A percentile compares a stretch with the other conserved stretches of the same genome.
Evolutionary conservation across 2,113 vertebrate species (phyloP).

Genomic region (Channa argus): DNA sequence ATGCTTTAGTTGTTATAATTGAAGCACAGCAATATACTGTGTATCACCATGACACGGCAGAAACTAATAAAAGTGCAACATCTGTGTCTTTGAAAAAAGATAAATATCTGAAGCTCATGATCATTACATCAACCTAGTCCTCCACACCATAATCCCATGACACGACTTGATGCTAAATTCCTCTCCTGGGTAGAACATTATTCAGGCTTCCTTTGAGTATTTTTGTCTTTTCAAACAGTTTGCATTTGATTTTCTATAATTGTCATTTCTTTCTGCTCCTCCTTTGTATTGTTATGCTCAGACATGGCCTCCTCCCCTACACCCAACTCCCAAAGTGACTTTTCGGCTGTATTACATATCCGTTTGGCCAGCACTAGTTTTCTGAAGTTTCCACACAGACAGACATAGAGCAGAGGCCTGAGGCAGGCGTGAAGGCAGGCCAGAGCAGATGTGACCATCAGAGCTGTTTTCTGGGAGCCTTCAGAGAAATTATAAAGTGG

Average conservation of each 20-base stretch:
- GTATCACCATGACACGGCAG: too few relatives aligned
- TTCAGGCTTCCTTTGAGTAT: background rate
- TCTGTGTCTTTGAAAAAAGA: too few relatives aligned
- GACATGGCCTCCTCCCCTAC: constrained; percentile 13
- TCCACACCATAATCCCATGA: constrained; percentile 10
- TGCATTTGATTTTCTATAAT: constrained; percentile 5
- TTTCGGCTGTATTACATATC: background rate
- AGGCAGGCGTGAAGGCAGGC: constrained; percentile 86
- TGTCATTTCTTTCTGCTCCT: constrained; percentile 29
- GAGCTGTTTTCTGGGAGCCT: constrained; percentile 47
- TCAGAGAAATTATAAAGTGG: accelerated
- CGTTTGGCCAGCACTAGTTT: constrained; percentile 67
- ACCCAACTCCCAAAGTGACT: constrained; percentile 70
- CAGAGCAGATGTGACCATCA: constrained; percentile 74
- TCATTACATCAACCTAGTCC: background rate
- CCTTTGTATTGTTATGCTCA: constrained; percentile 21
- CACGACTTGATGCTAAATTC: constrained; percentile 6
- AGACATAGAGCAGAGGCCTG: constrained; percentile 86
- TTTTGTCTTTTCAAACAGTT: constrained; percentile 11
- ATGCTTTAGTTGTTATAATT: too few relatives aligned
- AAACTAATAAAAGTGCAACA: too few relatives aligned
- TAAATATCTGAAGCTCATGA: background rate
- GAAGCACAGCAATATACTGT: too few relatives aligned
- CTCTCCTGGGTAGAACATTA: background rate
- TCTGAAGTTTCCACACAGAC: constrained; percentile 83